A percentile compares a stretch with the other conserved stretches of the same genome.
Conservation (phyloP, 1,140 invertebrate genomes). For the Homalodisca vitripennis region DNA sequence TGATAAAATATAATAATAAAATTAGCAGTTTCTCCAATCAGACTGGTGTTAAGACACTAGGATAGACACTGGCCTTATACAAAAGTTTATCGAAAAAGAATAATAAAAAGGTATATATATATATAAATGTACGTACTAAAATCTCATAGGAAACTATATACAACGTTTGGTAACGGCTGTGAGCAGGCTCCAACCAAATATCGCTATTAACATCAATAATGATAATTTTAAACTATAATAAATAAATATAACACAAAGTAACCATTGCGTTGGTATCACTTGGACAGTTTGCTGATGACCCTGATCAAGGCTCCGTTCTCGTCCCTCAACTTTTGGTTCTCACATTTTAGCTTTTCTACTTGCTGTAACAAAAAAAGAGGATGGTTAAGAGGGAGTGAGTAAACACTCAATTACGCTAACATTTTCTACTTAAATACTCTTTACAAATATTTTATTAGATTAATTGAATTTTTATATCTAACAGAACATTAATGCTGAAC, state of each 20-base stretch:
- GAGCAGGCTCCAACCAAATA: background rate
- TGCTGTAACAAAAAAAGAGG: slow-evolving; percentile 69
- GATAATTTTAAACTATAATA: background rate
- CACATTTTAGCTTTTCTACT: slow-evolving; percentile 84
- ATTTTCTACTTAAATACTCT: too few relatives aligned
- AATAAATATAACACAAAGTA: background rate
- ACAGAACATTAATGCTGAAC: too few relatives aligned
- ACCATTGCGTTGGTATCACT: slow-evolving; percentile 53
- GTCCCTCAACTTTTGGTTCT: slow-evolving; percentile 94
- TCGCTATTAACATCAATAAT: background rate
- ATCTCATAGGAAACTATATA: slow-evolving; percentile 15
- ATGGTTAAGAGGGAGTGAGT: too few relatives aligned
- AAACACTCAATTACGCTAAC: too few relatives aligned
- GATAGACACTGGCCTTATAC: slow-evolving; percentile 7
- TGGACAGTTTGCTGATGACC: slow-evolving; percentile 98
- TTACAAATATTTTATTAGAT: too few relatives aligned
- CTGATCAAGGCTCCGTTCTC: slow-evolving; percentile 97
- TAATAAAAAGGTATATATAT: background rate
- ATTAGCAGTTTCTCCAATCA: too few relatives aligned
- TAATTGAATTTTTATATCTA: too few relatives aligned
- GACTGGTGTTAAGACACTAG: slow-evolving; percentile 6
- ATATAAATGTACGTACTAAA: slow-evolving; percentile 6
- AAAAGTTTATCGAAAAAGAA: background rate
- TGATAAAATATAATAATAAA: too few relatives aligned
- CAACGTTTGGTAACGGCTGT: slow-evolving; percentile 15